Percentiles rank a stretch among this genome's conserved stretches.
These are phyloP conservation scores for Taeniopygia guttata DNA, from an alignment of 2,797 vertebrate species.

Conservation along the genomic window DNA sequence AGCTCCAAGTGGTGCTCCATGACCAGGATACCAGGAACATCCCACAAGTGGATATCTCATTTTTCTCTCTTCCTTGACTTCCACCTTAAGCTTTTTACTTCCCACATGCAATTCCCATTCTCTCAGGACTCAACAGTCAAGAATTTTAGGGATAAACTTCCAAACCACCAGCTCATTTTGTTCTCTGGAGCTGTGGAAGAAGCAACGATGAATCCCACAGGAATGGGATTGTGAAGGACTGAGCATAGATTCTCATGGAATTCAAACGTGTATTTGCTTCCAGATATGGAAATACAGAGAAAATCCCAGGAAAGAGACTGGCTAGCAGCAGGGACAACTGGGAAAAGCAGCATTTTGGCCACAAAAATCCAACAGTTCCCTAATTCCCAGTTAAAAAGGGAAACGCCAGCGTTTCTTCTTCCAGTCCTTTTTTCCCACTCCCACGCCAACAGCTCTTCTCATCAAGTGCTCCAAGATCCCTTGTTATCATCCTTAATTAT, in stretches of 20 bases:
- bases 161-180: neutral
- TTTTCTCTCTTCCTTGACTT: neutral
- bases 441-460: neutral
- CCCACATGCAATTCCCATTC: neutral
- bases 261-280: neutral
- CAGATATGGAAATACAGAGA: neutral
- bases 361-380: neutral
- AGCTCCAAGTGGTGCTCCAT: neutral
- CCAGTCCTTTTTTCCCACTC: neutral
- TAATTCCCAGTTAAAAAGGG: neutral
- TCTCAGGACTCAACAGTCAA: neutral
- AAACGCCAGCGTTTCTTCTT: rapidly evolving
- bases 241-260: neutral
- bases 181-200: neutral
- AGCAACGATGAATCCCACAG: neutral
- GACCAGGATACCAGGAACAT: neutral
- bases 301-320: neutral
- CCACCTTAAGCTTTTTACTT: neutral
- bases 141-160: neutral
- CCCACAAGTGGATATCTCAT: rapidly evolving
- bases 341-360: neutral
- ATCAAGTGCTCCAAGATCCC: neutral
- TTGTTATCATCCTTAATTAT: rapidly evolving
- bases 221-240: neutral
- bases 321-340: neutral